Percentiles rank a stretch among this genome's conserved stretches.
These are phyloP conservation scores for Caenorhabditis virilis DNA, from an alignment of 2,888 invertebrate genomes.

Conservation along the genomic window DNA sequence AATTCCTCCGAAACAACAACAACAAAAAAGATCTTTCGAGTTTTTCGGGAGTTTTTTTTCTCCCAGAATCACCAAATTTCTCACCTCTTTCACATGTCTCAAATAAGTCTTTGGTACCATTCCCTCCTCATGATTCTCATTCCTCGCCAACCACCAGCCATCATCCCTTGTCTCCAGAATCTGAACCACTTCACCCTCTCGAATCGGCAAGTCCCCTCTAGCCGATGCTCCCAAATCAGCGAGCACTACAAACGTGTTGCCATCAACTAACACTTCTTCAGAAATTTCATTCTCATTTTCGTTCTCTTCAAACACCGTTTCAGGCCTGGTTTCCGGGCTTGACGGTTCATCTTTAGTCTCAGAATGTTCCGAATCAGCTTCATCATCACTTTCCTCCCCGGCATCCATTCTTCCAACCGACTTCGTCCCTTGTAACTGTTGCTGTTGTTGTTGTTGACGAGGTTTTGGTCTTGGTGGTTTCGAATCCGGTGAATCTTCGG, in stretches of 20 bases:
- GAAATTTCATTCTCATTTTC: conserved; percentile 5
- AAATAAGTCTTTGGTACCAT: conserved; percentile 52
- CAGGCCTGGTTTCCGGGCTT: conserved; percentile 10
- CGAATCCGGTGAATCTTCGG: too few relatives aligned
- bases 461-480: too few relatives aligned
- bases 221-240: conserved; percentile 30
- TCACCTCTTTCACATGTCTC: conserved; percentile 24
- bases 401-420: too few relatives aligned
- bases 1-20: too few relatives aligned
- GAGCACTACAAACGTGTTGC: conserved; percentile 42
- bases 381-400: conserved; percentile 14
- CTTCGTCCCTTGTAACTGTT: too few relatives aligned
- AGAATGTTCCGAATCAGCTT: conserved; percentile 1
- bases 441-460: too few relatives aligned
- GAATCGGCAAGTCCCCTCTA: conserved; percentile 39
- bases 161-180: conserved; percentile 50
- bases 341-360: conserved; percentile 15
- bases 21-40: too few relatives aligned
- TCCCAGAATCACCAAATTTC: too few relatives aligned
- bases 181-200: conserved; percentile 39
- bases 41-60: too few relatives aligned
- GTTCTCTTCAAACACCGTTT: background rate
- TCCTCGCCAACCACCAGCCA: conserved; percentile 55
- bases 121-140: conserved; percentile 38
- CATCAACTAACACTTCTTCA: conserved; percentile 13